Percentiles rank a stretch among this genome's conserved stretches.
These are phyloP conservation scores for Margaritifera margaritifera DNA, from an alignment of 2,888 invertebrate genomes.

Conservation along the genomic window DNA sequence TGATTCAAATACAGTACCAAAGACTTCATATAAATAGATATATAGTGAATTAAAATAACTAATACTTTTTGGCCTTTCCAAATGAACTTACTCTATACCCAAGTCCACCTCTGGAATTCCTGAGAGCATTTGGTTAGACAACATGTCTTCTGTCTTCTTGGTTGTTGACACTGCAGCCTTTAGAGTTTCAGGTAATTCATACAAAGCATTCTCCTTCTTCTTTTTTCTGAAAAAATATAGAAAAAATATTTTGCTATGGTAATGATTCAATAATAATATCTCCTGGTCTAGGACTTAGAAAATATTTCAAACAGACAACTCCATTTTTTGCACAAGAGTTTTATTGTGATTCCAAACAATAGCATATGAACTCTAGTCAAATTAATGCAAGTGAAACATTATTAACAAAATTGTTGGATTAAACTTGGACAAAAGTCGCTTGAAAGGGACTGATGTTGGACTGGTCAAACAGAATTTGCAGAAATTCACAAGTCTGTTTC, in stretches of 20 bases:
- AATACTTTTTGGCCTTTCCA: too few species aligned
- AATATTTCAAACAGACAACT: background rate
- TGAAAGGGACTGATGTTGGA: too few species aligned
- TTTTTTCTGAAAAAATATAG: slow-evolving; percentile 34
- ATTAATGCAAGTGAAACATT: too few species aligned
- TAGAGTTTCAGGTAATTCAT: slow-evolving; percentile 91
- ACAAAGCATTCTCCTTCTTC: slow-evolving; percentile 69
- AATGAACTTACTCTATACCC: slow-evolving; percentile 88
- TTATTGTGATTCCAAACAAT: too few species aligned
- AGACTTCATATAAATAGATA: too few species aligned
- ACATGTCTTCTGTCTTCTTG: slow-evolving; percentile 96
- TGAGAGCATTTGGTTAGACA: slow-evolving; percentile 99
- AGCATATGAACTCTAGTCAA: too few species aligned
- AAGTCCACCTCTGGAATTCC: slow-evolving; percentile 99
- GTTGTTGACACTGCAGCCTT: slow-evolving; percentile 81
- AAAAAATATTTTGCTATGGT: slow-evolving; percentile 6
- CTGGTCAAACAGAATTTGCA: too few species aligned
- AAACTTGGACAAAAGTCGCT: too few species aligned
- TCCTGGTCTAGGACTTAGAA: background rate
- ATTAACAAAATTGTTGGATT: too few species aligned
- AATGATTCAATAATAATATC: background rate
- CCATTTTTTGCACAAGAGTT: background rate
- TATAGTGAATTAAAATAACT: too few species aligned
- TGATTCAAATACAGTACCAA: too few species aligned
- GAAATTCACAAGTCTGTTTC: too few species aligned